phyloP scores from a whole-genome alignment of 2,797 vertebrate species.

The Harpagifer antarcticus region DNA sequence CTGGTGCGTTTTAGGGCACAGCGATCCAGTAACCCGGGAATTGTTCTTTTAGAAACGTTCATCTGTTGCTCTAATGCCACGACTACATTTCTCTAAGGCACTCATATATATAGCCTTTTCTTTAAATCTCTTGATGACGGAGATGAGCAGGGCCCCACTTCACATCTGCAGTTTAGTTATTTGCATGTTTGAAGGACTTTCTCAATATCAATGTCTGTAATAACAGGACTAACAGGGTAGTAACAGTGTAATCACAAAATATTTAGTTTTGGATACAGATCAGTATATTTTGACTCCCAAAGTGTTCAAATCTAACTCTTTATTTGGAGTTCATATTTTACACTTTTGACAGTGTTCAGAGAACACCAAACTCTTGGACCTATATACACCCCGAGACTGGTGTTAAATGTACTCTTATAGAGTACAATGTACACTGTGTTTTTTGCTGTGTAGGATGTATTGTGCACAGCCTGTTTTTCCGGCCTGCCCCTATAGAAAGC shows the following conservation, averaged over 20 bases:
- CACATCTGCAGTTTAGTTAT: not conserved
- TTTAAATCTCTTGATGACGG: not conserved
- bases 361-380: too few species aligned
- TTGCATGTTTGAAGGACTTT: conserved; percentile 13
- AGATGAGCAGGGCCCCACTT: conserved; percentile 6
- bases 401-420: too few species aligned
- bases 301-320: too few species aligned
- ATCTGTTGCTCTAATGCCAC: conserved; percentile 1
- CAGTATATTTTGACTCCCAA: not conserved
- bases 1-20: conserved; percentile 21
- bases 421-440: too few species aligned
- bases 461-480: conserved; percentile 45
- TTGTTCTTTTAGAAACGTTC: conserved; percentile 35
- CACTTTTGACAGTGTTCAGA: too few species aligned
- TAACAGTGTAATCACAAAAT: not conserved
- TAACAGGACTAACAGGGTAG: not conserved
- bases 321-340: too few species aligned
- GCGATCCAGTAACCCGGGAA: conserved; percentile 8
- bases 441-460: conserved; percentile 13
- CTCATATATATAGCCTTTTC: not conserved
- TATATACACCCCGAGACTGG: too few species aligned
- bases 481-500: conserved; percentile 51
- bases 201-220: not conserved
- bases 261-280: conserved; percentile 21
- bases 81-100: not conserved